phyloP scores from a whole-genome alignment of 2,888 invertebrate genomes.

The Drosophila glabriapex region DNA sequence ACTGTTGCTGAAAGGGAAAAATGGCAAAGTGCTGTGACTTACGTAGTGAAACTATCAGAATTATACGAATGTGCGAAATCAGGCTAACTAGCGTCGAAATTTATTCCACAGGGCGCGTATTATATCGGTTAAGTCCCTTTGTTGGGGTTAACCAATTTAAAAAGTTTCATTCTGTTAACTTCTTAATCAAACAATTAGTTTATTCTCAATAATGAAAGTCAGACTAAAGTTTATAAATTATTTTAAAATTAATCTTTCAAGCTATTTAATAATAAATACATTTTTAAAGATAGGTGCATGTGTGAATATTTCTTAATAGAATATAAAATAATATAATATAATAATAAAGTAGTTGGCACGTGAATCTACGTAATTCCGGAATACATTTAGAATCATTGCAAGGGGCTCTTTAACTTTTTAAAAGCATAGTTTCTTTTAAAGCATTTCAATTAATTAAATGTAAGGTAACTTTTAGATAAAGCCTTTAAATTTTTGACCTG shows the following conservation, averaged over 20 bases:
- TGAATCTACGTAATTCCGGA: neutral
- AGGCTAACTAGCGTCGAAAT: slow-evolving; percentile 31
- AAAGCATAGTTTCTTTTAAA: neutral
- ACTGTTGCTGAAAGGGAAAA: slow-evolving; percentile 45
- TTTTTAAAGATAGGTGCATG: neutral
- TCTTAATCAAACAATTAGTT: too few species aligned
- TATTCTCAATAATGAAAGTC: neutral
- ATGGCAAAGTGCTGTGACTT: slow-evolving; percentile 58
- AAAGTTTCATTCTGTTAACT: neutral
- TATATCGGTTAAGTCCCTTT: neutral
- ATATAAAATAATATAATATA: neutral
- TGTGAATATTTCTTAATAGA: neutral
- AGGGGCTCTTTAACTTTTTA: neutral
- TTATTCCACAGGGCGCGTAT: slow-evolving; percentile 4
- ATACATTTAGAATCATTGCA: neutral
- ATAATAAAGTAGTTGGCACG: neutral
- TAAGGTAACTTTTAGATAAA: neutral
- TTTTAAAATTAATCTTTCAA: neutral
- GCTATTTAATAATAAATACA: neutral
- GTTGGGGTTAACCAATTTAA: neutral
- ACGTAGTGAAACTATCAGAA: slow-evolving; percentile 50
- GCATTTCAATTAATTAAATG: neutral
- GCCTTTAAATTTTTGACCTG: slow-evolving; percentile 7
- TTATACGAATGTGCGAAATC: slow-evolving; percentile 30
- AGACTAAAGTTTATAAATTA: neutral